Percentiles rank a stretch among this genome's conserved stretches.
Conservation (phyloP, 2,113 vertebrate genomes). For the Chaetodon trifascialis region DNA sequence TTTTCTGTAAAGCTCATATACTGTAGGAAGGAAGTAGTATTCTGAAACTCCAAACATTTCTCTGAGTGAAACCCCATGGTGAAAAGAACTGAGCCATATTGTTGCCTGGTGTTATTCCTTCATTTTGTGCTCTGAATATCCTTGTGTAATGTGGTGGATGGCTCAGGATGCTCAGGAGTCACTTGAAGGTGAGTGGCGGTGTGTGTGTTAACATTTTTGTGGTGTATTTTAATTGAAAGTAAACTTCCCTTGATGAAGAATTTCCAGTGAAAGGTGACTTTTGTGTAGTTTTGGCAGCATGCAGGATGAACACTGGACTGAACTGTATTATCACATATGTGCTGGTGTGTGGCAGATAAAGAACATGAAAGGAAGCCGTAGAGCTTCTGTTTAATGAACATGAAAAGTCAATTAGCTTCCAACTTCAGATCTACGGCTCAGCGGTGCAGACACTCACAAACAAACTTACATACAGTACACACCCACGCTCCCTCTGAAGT, state of each 20-base stretch:
- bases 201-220: constrained; percentile 44
- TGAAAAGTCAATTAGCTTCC: background rate
- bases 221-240: constrained; percentile 64
- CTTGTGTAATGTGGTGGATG: constrained; percentile 42
- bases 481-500: background rate
- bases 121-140: constrained; percentile 66
- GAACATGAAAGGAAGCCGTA: background rate
- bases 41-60: constrained; percentile 46
- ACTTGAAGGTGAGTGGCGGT: constrained; percentile 41
- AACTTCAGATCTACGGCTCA: background rate
- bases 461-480: background rate
- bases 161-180: constrained; percentile 56
- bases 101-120: constrained; percentile 71
- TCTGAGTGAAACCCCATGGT: constrained; percentile 41
- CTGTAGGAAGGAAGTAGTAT: constrained; percentile 59
- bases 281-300: constrained; percentile 17
- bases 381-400: background rate
- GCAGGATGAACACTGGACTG: background rate
- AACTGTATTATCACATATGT: background rate
- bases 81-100: constrained; percentile 73
- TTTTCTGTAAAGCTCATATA: constrained; percentile 53
- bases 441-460: background rate
- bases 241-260: constrained; percentile 65
- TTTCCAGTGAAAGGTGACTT: constrained; percentile 57
- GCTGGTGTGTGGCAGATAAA: background rate